These are phyloP conservation scores for Cephus rjabovi DNA, from an alignment of 2,888 invertebrate species.

Conservation along the genomic window DNA sequence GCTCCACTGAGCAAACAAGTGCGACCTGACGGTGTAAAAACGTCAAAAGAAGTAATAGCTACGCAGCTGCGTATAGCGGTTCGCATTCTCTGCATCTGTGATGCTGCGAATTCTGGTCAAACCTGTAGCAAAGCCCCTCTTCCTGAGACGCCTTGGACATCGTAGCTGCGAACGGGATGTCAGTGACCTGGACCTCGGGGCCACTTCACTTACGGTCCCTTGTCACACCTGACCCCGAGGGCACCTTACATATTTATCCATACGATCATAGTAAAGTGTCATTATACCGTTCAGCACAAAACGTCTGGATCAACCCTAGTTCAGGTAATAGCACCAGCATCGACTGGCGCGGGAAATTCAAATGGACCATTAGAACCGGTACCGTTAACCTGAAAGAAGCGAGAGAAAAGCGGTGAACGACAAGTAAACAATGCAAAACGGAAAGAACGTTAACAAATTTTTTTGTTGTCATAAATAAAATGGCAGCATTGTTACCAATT, in stretches of 20 bases:
- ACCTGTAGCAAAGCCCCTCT: conserved; percentile 45
- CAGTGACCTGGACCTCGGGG: conserved; percentile 43
- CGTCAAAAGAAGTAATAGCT: conserved; percentile 24
- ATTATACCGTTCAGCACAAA: conserved; percentile 23
- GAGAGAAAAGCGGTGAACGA: neutral
- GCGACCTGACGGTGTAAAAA: neutral
- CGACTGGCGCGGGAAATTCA: neutral
- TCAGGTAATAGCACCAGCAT: neutral
- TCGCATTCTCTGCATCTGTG: conserved; percentile 32
- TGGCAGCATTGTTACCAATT: neutral
- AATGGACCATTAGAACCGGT: neutral
- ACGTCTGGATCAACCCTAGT: neutral
- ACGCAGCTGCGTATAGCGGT: conserved; percentile 18
- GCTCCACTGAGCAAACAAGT: neutral
- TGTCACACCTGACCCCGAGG: conserved; percentile 41
- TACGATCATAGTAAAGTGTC: conserved; percentile 31
- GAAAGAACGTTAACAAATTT: neutral
- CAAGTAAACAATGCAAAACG: neutral
- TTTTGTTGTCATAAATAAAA: neutral
- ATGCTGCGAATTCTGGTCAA: conserved; percentile 58
- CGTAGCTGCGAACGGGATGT: conserved; percentile 36
- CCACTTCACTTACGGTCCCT: conserved; percentile 9
- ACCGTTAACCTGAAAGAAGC: neutral
- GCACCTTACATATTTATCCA: conserved; percentile 46
- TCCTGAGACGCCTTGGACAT: conserved; percentile 29